phyloP scores from a whole-genome alignment of 2,888 invertebrate species.

The Spodoptera exigua region DNA sequence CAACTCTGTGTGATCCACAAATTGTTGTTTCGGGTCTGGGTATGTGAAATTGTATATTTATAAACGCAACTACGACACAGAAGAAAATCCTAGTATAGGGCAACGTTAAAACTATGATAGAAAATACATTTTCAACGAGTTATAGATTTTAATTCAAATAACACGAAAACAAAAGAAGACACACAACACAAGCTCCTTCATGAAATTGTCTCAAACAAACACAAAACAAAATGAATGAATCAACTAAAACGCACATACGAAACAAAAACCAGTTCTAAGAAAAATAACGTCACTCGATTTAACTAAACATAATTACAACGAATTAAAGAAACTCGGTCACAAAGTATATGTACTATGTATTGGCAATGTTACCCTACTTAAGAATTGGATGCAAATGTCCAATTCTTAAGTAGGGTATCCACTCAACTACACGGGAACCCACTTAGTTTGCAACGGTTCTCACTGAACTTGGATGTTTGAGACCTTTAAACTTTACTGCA shows the following conservation, averaged over 20 bases:
- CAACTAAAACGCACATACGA: slow-evolving; percentile 3
- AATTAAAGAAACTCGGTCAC: slow-evolving; percentile 50
- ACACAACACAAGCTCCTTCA: not conserved
- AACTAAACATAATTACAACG: slow-evolving; percentile 28
- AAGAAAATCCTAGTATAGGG: no score
- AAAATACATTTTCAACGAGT: no score
- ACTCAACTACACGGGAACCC: slow-evolving; percentile 51
- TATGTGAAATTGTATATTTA: no score
- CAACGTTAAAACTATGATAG: no score
- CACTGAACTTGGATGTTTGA: slow-evolving; percentile 63
- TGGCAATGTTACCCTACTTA: slow-evolving; percentile 40
- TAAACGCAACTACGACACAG: no score
- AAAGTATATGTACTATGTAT: slow-evolving; percentile 27
- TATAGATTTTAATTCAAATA: no score
- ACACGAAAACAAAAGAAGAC: no score
- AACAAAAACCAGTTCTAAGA: slow-evolving; percentile 26
- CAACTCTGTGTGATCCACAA: no score
- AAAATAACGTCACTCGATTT: slow-evolving; percentile 32
- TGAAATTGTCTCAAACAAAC: not conserved
- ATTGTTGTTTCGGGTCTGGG: no score
- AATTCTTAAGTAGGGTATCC: slow-evolving; percentile 39
- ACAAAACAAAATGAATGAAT: slow-evolving; percentile 16
- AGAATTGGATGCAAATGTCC: slow-evolving; percentile 55
- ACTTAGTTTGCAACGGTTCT: slow-evolving; percentile 56
- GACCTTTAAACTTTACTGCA: slow-evolving; percentile 63